Evolutionary conservation across 2,888 invertebrate species (phyloP), one percentile per base, ranked within the genome.

Genomic region (Drosophila dives): DNA sequence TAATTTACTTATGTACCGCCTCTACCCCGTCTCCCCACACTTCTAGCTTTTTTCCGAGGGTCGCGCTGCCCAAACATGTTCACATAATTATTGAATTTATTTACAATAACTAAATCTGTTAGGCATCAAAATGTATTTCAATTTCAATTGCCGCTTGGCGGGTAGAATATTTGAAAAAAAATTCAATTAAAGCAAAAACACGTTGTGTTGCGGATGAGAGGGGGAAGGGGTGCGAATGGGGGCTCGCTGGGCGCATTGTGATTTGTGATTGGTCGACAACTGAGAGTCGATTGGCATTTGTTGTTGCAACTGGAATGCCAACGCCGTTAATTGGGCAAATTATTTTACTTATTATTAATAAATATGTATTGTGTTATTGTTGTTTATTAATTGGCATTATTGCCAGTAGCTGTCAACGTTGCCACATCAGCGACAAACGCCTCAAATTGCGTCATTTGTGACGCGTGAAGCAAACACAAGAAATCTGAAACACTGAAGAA

Each of bases 281-380:
- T 68, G 58, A 48, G 45, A 36, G 48, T 42, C 29, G 48, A 45
- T 29, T 64, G 61, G 55, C 64, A 65, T 70, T 53, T 76, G 75
- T 53, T 70, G 64, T 67, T 68, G 55, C 42, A 73, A 40, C 42
- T 73, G 85, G 85, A 86, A 86, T 86, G 87, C 63, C 75, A 89
- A 76, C 64, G 84, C 85, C 73, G 82, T 89, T 86, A 89, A 86
- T 86, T 86, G 85, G 89, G 67, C 72, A 84, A 86, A 86, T 86
- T 89, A 86, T 89, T 89, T 80, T 64, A 84, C 89, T 86, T 80
- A 89, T 89, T 86, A 89, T 86, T 84, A 82, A 86, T 86, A 89
- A 86, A 86, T 86, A 82, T 86, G 87, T 82, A 86, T 89, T 84
- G 80, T 79, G 75, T 67, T 77, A 70, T 81, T 81, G 73, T 65